These are phyloP conservation scores for Dolichomitus sp. DNA, from an alignment of 2,888 invertebrate genomes.

Conservation along the genomic window DNA sequence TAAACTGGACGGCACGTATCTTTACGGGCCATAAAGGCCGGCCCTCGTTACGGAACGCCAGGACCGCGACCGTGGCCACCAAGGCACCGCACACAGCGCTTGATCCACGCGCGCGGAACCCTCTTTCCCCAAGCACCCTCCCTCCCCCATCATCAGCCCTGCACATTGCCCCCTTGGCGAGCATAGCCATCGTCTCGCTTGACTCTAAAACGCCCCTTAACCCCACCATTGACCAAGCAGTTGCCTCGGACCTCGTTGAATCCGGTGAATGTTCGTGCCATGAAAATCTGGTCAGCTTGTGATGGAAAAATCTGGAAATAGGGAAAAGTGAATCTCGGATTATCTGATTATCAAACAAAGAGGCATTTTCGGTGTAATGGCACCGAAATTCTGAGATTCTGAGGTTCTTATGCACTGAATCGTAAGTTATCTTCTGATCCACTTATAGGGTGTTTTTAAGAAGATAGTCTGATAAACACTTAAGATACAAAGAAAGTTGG, in stretches of 20 bases:
- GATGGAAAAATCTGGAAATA: conserved; percentile 12
- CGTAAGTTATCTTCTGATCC: too few relatives aligned
- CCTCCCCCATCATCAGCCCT: conserved; percentile 40
- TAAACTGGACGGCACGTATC: conserved; percentile 85
- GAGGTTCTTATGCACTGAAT: not conserved
- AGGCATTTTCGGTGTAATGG: not conserved
- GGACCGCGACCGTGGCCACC: conserved; percentile 85
- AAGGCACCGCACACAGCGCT: conserved; percentile 81
- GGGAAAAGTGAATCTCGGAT: not conserved
- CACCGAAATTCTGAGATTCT: not conserved
- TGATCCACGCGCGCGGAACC: conserved; percentile 57
- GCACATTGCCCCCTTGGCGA: conserved; percentile 29
- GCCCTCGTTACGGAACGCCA: conserved; percentile 83
- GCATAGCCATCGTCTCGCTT: conserved; percentile 53
- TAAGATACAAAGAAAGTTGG: not conserved
- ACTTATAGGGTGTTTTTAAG: not conserved
- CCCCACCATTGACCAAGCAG: conserved; percentile 44
- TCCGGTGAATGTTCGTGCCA: conserved; percentile 34
- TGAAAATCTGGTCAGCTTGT: conserved; percentile 42
- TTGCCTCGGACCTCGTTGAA: conserved; percentile 44
- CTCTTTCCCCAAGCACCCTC: conserved; percentile 67
- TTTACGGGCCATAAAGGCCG: conserved; percentile 85
- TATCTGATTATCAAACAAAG: conserved; percentile 19
- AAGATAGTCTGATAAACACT: not conserved
- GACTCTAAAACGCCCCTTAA: conserved; percentile 61